These are phyloP conservation scores for Lasius platythorax DNA, from an alignment of 2,888 invertebrate species.

Conservation along the genomic window DNA sequence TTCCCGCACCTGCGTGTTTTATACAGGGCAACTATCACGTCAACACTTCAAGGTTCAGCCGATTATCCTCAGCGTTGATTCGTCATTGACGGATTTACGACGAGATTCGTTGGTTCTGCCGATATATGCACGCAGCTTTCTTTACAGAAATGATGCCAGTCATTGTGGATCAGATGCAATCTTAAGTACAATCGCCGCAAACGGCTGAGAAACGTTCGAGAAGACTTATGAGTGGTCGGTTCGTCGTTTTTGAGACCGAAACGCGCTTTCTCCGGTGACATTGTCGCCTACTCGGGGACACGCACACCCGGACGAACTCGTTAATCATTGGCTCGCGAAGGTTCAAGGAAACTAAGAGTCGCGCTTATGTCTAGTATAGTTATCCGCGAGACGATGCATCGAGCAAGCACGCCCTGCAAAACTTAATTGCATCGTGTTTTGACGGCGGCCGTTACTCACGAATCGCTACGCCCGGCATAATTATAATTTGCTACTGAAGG, in stretches of 20 bases:
- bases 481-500: slow-evolving; percentile 74
- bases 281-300: slow-evolving; percentile 37
- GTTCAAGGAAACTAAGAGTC: slow-evolving; percentile 46
- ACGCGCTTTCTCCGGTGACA: slow-evolving; percentile 11
- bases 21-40: background rate
- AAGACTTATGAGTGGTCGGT: slow-evolving; percentile 32
- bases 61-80: slow-evolving; percentile 23
- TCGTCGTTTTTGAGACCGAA: slow-evolving; percentile 29
- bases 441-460: slow-evolving; percentile 60
- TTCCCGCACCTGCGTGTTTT: background rate
- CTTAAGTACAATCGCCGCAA: slow-evolving; percentile 4
- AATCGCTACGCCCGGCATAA: slow-evolving; percentile 57
- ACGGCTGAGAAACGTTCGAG: slow-evolving; percentile 37
- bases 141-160: slow-evolving; percentile 50
- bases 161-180: background rate
- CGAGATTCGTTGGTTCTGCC: slow-evolving; percentile 12
- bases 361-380: slow-evolving; percentile 25
- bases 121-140: slow-evolving; percentile 14
- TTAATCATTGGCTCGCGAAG: slow-evolving; percentile 56
- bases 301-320: slow-evolving; percentile 26
- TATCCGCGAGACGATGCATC: background rate
- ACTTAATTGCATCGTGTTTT: slow-evolving; percentile 47
- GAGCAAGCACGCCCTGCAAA: slow-evolving; percentile 6
- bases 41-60: slow-evolving; percentile 46
- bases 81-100: slow-evolving; percentile 34